A percentile compares a stretch with the other conserved stretches of the same genome.
phyloP scores from a whole-genome alignment of 1,140 invertebrate species.

The Cherax destructor region DNA sequence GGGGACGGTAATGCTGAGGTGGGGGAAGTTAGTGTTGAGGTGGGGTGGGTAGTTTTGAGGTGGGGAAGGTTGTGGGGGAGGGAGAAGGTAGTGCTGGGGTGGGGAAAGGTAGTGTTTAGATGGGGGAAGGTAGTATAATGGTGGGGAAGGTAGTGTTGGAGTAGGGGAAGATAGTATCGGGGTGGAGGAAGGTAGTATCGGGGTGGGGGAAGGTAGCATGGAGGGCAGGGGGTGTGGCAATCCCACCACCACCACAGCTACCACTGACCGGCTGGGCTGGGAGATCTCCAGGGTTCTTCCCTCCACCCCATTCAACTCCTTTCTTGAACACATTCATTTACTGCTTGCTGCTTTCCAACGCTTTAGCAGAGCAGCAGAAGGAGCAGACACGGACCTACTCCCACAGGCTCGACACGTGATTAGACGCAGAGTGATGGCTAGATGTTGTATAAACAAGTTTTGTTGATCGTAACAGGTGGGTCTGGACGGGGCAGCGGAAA shows the following conservation, averaged over 20 bases:
- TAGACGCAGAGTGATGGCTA: conserved; percentile 47
- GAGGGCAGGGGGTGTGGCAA: not conserved
- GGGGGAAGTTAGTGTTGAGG: too few species aligned
- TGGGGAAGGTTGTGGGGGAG: not conserved
- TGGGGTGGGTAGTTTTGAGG: too few species aligned
- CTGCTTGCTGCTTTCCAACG: too few species aligned
- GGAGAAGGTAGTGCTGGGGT: not conserved
- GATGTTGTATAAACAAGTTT: conserved; percentile 62
- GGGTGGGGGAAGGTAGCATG: too few species aligned
- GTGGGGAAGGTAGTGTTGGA: too few species aligned
- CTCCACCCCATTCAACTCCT: not conserved
- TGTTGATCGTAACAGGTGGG: conserved; percentile 62
- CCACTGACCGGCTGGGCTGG: not conserved
- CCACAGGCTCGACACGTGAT: not conserved
- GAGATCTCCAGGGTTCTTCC: not conserved
- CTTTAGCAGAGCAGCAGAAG: too few species aligned
- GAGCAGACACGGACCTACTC: not conserved
- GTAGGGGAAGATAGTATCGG: too few species aligned
- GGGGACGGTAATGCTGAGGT: not conserved
- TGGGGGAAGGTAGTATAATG: too few species aligned
- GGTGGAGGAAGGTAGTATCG: too few species aligned
- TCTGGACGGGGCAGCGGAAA: not conserved
- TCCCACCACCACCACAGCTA: not conserved
- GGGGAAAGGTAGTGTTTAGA: too few species aligned
- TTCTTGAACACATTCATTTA: too few species aligned